Evolutionary conservation across 2,888 invertebrate species (phyloP), one percentile per base, ranked within the genome.

Genomic region (Dyspetes luteomarginatus): DNA sequence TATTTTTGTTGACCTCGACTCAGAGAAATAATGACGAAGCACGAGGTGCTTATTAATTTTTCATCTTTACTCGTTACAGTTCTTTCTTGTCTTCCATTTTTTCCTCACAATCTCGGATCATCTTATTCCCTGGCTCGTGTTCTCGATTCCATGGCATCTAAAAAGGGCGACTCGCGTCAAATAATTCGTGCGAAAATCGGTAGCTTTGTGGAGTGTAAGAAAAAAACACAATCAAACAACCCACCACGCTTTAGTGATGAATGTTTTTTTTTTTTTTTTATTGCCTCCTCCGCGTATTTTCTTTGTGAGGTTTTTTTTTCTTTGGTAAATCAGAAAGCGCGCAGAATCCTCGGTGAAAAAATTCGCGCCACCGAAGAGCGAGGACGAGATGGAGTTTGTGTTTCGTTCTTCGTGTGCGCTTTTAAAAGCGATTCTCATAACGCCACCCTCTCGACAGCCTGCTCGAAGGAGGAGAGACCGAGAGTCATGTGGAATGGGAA

Each of bases 351-450:
- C 45, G 45, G n/a, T n/a, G n/a, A n/a, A n/a, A 43, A 24, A 52
- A 73, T 74, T 62, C 64, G 52, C 55, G 45, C 41, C 26, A 48
- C 26, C 60, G 60, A 52, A 64, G 48, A 26, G 56, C 58, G 58
- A 41, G 30, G 41, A 28, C 65, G 78, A 82, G 78, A 64, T 41
- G n/a, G 78, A 62, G 56, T 43, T 45, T 50, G 30, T 65, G 28
- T 60, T 48, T 41, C 52, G 22, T 41, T 82, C 78, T 22, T 52
- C 12, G 15, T 43, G 74, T 43, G 56, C 56, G 83, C 80, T 83
- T 86, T 87, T 89, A 86, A 86, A 89, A 88, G 84, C 87, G 88
- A 89, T 89, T 87, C 86, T 85, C 84, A 83, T 86, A 88, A 89
- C 85, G 85, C 77, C 69, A 77, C 82, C 71, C 71, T 64, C 73